Evolutionary conservation across 2,113 vertebrate species (phyloP).

Genomic region (Eptesicus fuscus): DNA sequence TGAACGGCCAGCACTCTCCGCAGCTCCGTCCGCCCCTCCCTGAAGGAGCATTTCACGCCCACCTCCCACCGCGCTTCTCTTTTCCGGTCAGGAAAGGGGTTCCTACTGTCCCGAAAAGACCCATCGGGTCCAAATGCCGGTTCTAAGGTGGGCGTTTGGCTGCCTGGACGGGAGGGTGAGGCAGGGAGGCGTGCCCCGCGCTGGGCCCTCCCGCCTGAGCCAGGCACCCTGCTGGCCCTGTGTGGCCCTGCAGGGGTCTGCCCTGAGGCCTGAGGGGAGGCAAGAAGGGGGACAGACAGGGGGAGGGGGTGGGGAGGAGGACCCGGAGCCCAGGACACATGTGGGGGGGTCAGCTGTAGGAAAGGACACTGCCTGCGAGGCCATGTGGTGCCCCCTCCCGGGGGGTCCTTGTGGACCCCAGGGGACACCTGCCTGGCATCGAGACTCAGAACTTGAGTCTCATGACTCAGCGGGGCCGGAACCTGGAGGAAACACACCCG

Average conservation of each 20-base stretch:
- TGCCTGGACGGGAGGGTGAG: accelerated
- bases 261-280: accelerated
- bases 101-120: neutral
- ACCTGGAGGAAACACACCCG: neutral
- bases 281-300: too few species aligned
- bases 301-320: too few species aligned
- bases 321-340: neutral
- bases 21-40: neutral
- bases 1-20: neutral
- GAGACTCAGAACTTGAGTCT: accelerated
- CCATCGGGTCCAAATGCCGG: accelerated
- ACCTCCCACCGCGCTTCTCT: neutral
- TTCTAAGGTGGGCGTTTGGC: too few species aligned
- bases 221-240: accelerated
- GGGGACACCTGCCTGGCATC: accelerated
- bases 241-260: neutral
- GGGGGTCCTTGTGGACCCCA: neutral
- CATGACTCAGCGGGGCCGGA: too few species aligned
- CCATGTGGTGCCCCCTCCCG: accelerated
- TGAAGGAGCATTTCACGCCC: too few species aligned
- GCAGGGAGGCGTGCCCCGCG: accelerated
- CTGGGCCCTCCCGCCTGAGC: neutral
- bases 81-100: neutral
- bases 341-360: neutral
- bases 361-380: accelerated